phyloP scores from a whole-genome alignment of 1,140 invertebrate species.

The Oedothorax gibbosus region DNA sequence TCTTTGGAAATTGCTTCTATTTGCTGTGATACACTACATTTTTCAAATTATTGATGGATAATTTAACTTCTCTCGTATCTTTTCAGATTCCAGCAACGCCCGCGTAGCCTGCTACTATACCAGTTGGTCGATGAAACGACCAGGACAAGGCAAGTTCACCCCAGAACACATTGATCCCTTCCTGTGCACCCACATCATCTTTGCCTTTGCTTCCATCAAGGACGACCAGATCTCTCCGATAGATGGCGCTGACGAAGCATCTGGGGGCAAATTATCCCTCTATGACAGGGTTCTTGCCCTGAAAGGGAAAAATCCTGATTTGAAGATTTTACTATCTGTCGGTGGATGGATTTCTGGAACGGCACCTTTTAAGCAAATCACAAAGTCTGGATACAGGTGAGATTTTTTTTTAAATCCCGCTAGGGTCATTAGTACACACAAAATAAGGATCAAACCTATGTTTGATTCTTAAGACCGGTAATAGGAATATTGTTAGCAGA shows the following conservation, averaged over 20 bases:
- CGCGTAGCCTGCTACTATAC: conserved; percentile 91
- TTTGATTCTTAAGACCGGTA: too few relatives aligned
- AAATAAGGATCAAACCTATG: too few relatives aligned
- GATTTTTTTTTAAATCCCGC: neutral
- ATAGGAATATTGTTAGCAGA: too few relatives aligned
- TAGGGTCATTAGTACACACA: neutral
- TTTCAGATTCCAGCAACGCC: conserved; percentile 63
- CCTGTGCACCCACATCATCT: conserved; percentile 93
- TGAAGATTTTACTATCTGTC: conserved; percentile 91
- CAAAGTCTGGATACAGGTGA: conserved; percentile 76
- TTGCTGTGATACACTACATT: neutral
- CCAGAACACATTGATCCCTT: conserved; percentile 87
- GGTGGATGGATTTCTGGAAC: conserved; percentile 96
- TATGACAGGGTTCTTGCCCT: conserved; percentile 85
- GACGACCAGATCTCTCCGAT: conserved; percentile 83
- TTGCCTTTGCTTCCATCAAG: conserved; percentile 84
- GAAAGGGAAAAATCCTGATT: conserved; percentile 87
- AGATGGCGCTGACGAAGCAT: conserved; percentile 77
- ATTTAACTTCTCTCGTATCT: neutral
- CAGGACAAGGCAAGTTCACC: conserved; percentile 85
- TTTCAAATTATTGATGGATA: neutral
- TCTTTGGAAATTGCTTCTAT: neutral
- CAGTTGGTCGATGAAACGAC: conserved; percentile 91
- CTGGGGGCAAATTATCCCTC: conserved; percentile 74
- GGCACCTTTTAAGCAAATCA: conserved; percentile 85